Percentiles rank a stretch among this genome's conserved stretches.
Conservation (phyloP, 1,140 invertebrate genomes). For the Meteorus sp. region DNA sequence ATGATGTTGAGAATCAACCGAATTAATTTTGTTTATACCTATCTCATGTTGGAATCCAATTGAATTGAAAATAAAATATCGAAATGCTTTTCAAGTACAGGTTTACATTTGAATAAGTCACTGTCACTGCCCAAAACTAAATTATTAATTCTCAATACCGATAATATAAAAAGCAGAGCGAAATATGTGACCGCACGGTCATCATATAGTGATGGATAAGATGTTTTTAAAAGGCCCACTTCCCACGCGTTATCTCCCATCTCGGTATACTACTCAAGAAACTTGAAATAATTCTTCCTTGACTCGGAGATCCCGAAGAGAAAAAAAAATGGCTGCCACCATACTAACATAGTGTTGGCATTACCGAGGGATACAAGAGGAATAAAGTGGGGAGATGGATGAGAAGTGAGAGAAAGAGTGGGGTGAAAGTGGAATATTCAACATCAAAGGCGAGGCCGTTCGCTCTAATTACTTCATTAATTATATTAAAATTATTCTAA, state of each 20-base stretch:
- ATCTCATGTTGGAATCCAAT: no score
- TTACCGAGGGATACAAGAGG: no score
- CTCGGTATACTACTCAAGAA: not conserved
- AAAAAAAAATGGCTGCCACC: conserved; percentile 21
- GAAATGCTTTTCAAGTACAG: no score
- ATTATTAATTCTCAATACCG: conserved; percentile 6
- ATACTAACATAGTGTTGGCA: conserved; percentile 9
- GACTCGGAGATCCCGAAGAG: conserved; percentile 1
- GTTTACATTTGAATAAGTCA: no score
- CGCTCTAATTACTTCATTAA: conserved; percentile 20
- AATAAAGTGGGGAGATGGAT: no score
- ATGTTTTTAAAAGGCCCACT: conserved; percentile 17
- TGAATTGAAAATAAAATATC: no score
- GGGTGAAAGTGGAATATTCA: conserved; percentile 7
- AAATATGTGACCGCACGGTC: no score
- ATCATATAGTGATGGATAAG: not conserved
- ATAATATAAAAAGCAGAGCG: no score
- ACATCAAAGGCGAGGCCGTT: not conserved
- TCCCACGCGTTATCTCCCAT: conserved; percentile 23
- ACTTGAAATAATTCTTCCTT: conserved; percentile 16
- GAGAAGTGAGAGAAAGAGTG: not conserved
- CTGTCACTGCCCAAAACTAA: no score
- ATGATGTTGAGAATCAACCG: no score
- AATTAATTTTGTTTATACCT: no score
- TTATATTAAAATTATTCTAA: conserved; percentile 5